phyloP scores from a whole-genome alignment of 1,140 invertebrate species.

The Luehdorfia chinensis region DNA sequence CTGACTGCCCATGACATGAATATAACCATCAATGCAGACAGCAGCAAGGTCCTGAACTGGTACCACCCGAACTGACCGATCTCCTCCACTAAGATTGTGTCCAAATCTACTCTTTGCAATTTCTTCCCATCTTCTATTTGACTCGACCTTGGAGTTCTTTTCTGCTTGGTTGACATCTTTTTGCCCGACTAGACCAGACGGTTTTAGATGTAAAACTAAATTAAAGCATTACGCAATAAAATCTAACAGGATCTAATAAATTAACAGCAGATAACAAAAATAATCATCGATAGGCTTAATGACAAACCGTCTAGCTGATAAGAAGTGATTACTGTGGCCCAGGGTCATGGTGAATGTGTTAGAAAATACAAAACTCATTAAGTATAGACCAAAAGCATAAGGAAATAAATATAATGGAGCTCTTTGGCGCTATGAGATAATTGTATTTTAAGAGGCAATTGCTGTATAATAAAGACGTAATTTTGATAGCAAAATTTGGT shows the following conservation, averaged over 20 bases:
- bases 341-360: too few relatives aligned
- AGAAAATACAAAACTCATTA: too few relatives aligned
- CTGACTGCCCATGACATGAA: constrained; percentile 77
- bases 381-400: too few relatives aligned
- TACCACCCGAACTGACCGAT: constrained; percentile 79
- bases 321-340: too few relatives aligned
- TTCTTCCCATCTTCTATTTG: constrained; percentile 1
- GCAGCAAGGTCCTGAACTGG: constrained; percentile 73
- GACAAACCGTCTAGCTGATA: too few relatives aligned
- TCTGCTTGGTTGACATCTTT: constrained; percentile 3
- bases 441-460: too few relatives aligned
- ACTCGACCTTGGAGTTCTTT: neutral
- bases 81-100: constrained; percentile 67
- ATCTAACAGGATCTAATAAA: neutral
- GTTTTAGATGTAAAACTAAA: neutral
- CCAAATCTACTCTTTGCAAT: constrained; percentile 37
- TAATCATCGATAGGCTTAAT: neutral
- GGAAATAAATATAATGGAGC: too few relatives aligned
- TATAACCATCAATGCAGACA: constrained; percentile 77
- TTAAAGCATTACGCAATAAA: neutral
- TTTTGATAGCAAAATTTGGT: too few relatives aligned
- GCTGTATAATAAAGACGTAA: too few relatives aligned
- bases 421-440: too few relatives aligned
- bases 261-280: constrained; percentile 1
- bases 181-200: neutral